Conservation (phyloP, 2,113 vertebrate genomes). For the Ranitomeya variabilis region DNA sequence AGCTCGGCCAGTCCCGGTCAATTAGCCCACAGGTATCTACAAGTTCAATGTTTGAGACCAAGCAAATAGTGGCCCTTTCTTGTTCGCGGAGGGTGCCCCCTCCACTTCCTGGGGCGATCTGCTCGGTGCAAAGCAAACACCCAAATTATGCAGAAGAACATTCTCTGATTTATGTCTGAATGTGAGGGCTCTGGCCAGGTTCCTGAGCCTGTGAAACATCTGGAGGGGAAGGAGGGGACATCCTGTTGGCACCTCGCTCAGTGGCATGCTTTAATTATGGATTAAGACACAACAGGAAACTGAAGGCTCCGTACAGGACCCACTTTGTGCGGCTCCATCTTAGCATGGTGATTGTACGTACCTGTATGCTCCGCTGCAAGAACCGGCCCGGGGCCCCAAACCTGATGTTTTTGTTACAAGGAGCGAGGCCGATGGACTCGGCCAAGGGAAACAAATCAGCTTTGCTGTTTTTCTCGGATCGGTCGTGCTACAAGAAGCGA, state of each 20-base stretch:
- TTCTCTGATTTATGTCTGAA: constrained; percentile 40
- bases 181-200: constrained; percentile 8
- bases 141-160: constrained; percentile 35
- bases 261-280: constrained; percentile 44
- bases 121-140: constrained; percentile 32
- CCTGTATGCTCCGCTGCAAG: constrained; percentile 13
- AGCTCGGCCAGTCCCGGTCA: neutral
- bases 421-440: constrained; percentile 9
- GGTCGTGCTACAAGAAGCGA: neutral
- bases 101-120: constrained; percentile 22
- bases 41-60: neutral
- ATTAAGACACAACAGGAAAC: constrained; percentile 54
- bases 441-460: constrained; percentile 36
- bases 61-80: neutral
- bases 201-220: constrained; percentile 28
- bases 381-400: neutral
- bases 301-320: constrained; percentile 28
- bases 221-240: constrained; percentile 42
- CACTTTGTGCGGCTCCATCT: constrained; percentile 38
- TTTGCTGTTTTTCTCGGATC: neutral
- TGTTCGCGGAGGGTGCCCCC: constrained; percentile 3
- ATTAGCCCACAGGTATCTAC: constrained; percentile 7
- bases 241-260: constrained; percentile 41
- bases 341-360: neutral
- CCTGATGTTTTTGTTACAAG: constrained; percentile 48